A percentile compares a stretch with the other conserved stretches of the same genome.
phyloP scores from a whole-genome alignment of 2,797 vertebrate genomes.

The Vireo griseus region DNA sequence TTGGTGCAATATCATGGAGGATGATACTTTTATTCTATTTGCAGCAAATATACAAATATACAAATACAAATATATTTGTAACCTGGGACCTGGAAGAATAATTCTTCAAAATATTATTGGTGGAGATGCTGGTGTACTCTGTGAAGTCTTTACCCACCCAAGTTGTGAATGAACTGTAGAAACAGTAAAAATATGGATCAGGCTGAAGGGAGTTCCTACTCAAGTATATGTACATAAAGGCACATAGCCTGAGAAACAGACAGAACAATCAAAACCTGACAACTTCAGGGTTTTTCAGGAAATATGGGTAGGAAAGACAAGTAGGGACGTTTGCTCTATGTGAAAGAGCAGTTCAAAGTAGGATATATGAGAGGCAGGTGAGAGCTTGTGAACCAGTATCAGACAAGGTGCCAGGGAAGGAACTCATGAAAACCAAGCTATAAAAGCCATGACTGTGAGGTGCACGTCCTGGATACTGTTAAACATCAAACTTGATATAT shows the following conservation, averaged over 20 bases:
- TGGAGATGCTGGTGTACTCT: not conserved
- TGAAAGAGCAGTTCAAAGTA: not conserved
- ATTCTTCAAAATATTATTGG: not conserved
- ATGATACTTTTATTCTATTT: not conserved
- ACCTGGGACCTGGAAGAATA: not conserved
- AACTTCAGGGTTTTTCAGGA: not conserved
- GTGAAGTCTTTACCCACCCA: not conserved
- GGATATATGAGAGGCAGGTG: not conserved
- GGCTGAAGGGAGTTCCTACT: not conserved
- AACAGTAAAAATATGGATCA: not conserved
- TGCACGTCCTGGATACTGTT: not conserved
- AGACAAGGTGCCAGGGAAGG: not conserved
- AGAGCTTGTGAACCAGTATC: not conserved
- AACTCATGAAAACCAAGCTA: not conserved
- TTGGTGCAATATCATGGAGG: not conserved
- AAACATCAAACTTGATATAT: not conserved
- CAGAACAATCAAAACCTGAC: not conserved
- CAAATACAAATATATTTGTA: not conserved
- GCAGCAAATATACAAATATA: no score
- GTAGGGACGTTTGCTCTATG: not conserved
- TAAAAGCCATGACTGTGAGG: not conserved
- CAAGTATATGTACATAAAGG: not conserved
- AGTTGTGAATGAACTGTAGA: not conserved
- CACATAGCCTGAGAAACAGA: not conserved
- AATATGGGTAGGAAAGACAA: not conserved